Conservation (phyloP, 2,113 vertebrate genomes). For the Agelaius tricolor region DNA sequence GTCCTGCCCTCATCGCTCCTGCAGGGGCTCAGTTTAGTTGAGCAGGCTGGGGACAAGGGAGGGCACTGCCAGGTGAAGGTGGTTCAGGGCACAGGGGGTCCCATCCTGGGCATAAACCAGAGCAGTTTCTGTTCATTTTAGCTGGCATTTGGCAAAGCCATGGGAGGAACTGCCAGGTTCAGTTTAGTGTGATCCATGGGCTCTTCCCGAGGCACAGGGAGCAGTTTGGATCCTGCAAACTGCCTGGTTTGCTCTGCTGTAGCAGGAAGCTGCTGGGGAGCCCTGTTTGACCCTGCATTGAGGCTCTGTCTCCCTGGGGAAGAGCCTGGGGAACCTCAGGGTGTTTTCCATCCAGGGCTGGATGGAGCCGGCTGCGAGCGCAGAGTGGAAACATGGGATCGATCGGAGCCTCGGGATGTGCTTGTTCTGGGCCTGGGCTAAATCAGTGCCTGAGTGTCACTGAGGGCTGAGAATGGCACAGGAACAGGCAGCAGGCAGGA, state of each 20-base stretch:
- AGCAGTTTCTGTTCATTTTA: too few species aligned
- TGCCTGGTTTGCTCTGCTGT: neutral
- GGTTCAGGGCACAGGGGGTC: too few species aligned
- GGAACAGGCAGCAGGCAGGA: too few species aligned
- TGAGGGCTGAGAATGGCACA: too few species aligned
- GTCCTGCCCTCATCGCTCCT: too few species aligned
- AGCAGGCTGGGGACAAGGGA: too few species aligned
- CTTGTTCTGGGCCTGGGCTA: neutral
- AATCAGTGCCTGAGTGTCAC: neutral
- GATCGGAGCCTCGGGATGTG: conserved; percentile 5
- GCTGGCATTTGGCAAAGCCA: too few species aligned
- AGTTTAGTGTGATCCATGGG: neutral
- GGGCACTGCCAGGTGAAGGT: too few species aligned
- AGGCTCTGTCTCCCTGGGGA: neutral
- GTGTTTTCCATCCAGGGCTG: conserved; percentile 52
- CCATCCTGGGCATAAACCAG: too few species aligned
- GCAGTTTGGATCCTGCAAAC: neutral
- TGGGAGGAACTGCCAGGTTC: too few species aligned
- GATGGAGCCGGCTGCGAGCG: neutral
- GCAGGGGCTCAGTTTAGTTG: too few species aligned
- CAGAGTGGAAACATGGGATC: conserved; percentile 7
- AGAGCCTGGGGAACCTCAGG: neutral
- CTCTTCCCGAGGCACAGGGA: neutral
- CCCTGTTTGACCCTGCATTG: neutral
- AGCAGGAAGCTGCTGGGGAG: neutral